Percentiles rank a stretch among this genome's conserved stretches.
Conservation (phyloP, 2,113 vertebrate genomes). For the Microtus pennsylvanicus region DNA sequence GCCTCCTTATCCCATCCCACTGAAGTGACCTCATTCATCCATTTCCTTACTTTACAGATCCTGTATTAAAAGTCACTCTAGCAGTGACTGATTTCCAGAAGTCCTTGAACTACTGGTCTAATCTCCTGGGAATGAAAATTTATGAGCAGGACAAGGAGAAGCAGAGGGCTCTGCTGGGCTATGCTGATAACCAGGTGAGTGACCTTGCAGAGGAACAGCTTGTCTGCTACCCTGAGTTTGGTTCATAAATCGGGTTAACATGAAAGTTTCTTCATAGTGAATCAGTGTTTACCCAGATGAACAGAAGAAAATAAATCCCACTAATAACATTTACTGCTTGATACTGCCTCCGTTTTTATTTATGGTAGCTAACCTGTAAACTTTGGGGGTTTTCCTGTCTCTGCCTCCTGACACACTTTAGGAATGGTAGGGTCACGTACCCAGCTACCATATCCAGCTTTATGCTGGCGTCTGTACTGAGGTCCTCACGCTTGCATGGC, state of each 20-base stretch:
- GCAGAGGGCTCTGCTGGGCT: conserved; percentile 92
- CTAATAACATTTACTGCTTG: background rate
- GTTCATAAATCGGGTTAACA: background rate
- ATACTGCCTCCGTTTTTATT: background rate
- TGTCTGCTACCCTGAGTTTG: background rate
- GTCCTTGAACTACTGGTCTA: conserved; percentile 93
- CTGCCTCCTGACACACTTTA: background rate
- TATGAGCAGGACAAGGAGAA: conserved; percentile 91
- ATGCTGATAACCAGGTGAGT: conserved; percentile 92
- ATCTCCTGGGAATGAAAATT: conserved; percentile 94
- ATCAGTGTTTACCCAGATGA: conserved; percentile 41
- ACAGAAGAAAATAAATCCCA: conserved; percentile 35
- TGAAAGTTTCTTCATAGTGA: conserved; percentile 37
- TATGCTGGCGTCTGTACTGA: background rate
- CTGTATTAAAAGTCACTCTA: conserved; percentile 94
- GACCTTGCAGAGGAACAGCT: background rate
- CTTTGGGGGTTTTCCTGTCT: background rate
- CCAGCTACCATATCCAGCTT: background rate
- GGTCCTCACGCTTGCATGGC: background rate
- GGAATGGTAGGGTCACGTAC: background rate
- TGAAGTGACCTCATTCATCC: background rate
- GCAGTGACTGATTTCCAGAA: conserved; percentile 93
- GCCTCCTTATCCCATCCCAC: background rate
- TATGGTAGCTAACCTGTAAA: background rate
- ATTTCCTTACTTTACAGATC: conserved; percentile 86